These are phyloP conservation scores for Pelosia muscerda DNA, from an alignment of 2,888 invertebrate species.

Conservation along the genomic window DNA sequence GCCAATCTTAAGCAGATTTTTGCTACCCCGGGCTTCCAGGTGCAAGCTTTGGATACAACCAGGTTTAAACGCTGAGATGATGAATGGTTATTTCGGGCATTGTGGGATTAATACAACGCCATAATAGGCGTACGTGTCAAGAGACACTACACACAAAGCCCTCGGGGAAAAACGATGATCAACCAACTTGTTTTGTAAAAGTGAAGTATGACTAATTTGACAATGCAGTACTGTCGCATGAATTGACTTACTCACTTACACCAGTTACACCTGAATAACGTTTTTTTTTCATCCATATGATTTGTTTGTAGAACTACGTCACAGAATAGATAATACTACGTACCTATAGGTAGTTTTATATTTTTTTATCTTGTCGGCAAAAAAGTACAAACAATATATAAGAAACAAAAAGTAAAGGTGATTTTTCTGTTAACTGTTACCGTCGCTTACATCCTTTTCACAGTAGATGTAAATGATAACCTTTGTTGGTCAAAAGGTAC, in stretches of 20 bases:
- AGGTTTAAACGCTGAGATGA: too few relatives aligned
- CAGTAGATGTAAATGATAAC: background rate
- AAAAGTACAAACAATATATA: background rate
- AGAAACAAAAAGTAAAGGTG: background rate
- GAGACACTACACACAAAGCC: background rate
- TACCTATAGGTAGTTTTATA: background rate
- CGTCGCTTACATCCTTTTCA: background rate
- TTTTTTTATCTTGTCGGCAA: background rate
- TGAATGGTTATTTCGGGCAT: background rate
- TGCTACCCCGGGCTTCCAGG: too few relatives aligned
- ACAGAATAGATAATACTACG: too few relatives aligned
- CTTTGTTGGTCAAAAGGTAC: background rate
- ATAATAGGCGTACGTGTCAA: background rate
- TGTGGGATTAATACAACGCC: background rate
- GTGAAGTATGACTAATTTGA: background rate
- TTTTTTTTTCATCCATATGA: background rate
- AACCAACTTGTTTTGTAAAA: constrained; percentile 6
- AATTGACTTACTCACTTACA: background rate
- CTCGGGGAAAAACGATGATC: constrained; percentile 2
- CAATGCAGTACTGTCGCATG: background rate
- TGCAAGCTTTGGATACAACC: too few relatives aligned
- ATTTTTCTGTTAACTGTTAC: background rate
- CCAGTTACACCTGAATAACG: background rate
- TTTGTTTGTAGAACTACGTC: too few relatives aligned
- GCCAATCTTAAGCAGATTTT: too few relatives aligned